phyloP scores from a whole-genome alignment of 2,113 vertebrate genomes.

The Ornithorhynchus anatinus region DNA sequence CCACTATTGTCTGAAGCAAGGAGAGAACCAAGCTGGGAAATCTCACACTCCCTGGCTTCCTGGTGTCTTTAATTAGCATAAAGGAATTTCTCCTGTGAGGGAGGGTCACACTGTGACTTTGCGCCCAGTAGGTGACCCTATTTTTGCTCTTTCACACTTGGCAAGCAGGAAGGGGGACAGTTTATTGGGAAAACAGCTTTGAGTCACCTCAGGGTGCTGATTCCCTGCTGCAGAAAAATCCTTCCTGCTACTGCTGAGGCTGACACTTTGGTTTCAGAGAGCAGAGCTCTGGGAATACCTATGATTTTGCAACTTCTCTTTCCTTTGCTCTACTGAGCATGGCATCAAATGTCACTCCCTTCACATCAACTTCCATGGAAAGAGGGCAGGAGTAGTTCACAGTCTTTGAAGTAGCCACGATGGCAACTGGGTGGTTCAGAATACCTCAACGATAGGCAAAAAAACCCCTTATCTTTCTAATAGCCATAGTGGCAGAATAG shows the following conservation, averaged over 20 bases:
- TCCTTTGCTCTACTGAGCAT: constrained; percentile 4
- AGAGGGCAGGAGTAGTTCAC: too few relatives aligned
- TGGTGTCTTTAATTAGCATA: constrained; percentile 13
- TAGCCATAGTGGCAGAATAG: too few relatives aligned
- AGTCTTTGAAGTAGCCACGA: too few relatives aligned
- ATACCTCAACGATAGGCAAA: too few relatives aligned
- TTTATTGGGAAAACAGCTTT: background rate
- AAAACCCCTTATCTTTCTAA: too few relatives aligned
- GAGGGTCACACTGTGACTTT: background rate
- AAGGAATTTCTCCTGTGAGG: constrained; percentile 23
- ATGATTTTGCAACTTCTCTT: background rate
- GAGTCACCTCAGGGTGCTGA: background rate
- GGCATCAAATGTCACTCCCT: background rate
- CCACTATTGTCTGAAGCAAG: constrained; percentile 44
- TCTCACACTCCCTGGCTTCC: constrained; percentile 14
- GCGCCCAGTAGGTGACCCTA: background rate
- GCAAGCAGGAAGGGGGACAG: background rate
- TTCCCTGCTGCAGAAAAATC: background rate
- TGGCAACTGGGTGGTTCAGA: too few relatives aligned
- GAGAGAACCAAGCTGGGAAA: constrained; percentile 47
- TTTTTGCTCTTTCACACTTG: constrained; percentile 17
- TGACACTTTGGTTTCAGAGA: background rate
- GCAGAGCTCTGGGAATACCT: background rate
- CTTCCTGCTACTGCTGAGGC: background rate
- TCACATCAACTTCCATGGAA: background rate